These are phyloP conservation scores for Scotopteryx bipunctaria DNA, from an alignment of 2,888 invertebrate species.

Conservation along the genomic window DNA sequence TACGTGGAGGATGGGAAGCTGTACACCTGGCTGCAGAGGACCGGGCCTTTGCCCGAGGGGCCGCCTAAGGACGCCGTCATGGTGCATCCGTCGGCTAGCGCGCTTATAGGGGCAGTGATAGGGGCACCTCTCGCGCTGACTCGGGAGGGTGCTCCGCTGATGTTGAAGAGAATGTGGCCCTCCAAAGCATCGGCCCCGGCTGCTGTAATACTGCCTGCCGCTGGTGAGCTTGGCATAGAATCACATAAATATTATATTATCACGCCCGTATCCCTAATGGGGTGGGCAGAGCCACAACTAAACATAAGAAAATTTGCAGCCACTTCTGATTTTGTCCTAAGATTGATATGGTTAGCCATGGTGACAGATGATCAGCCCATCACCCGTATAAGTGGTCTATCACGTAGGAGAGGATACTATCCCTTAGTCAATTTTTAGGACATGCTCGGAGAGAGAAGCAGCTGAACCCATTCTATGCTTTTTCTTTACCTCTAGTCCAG, in stretches of 20 bases:
- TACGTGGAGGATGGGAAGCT: conserved; percentile 61
- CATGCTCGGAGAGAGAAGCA: no score
- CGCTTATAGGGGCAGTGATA: conserved; percentile 68
- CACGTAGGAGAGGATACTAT: no score
- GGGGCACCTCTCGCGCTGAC: conserved; percentile 64
- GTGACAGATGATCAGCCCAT: no score
- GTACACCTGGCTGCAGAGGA: conserved; percentile 68
- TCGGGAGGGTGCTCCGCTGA: conserved; percentile 64
- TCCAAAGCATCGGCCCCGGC: conserved; percentile 72
- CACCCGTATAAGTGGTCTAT: no score
- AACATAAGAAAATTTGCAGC: no score
- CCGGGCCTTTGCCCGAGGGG: conserved; percentile 60
- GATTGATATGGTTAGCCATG: no score
- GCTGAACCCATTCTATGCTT: no score
- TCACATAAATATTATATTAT: neutral
- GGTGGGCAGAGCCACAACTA: no score
- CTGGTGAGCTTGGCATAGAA: conserved; percentile 51
- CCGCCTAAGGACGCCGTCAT: conserved; percentile 69
- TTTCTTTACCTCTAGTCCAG: no score
- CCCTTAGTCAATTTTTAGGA: no score
- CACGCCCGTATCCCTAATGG: no score
- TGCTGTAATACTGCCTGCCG: conserved; percentile 70
- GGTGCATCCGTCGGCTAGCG: conserved; percentile 69
- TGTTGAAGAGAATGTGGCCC: conserved; percentile 76
- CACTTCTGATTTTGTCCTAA: no score